Base-by-base conservation (phyloP, 1,140 invertebrate species). In the Ips nitidus region DNA sequence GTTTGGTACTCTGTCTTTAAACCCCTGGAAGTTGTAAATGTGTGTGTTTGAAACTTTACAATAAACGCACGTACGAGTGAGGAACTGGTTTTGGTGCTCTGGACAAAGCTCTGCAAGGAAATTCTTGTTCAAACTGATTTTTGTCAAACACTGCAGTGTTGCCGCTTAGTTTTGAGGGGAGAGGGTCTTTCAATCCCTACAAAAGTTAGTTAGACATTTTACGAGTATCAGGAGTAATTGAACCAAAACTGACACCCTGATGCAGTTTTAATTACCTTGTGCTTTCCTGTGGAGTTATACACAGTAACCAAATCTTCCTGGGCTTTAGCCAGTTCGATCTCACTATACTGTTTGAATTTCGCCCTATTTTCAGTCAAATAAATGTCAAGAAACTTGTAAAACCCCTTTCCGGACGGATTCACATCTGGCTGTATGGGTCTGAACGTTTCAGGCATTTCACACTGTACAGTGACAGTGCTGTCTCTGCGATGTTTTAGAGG, bases 351-450 rank as follows among this genome's bases (percentile, higher is more conserved):
- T 4, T 75, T 53, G 74, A 77, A 77, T 3, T 69, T 70, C 5
- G 71, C 61, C 52, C 74, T 70, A n/a, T 75, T 76, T 39, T 75
- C 78, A 1, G 77, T 80, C 61, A 80, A 71, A 66, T 80, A 81
- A 22, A 77, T 75, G 74, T 82, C 81, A 8, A 78, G 53, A 62
- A 72, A 70, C 74, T 78, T 81, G 60, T 72, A 76, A 63, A 69
- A 75, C 6, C 78, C 76, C 36, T 71, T 64, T 52, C 76, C 57
- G 47, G 77, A 76, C 7, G 78, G 76, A 6, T 70, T 60, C 6
- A 82, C 70, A 22, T 75, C 52, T 4, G 77, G 76, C 65, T 79
- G 79, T 60, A 78, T 71, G 59, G 77, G 75, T 59, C 71, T 69
- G n/a, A 72, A 78, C 3, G 75, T 68, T 39, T 70, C 74, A 67